Conservation (phyloP, 2,113 vertebrate genomes). For the Chionomys nivalis region DNA sequence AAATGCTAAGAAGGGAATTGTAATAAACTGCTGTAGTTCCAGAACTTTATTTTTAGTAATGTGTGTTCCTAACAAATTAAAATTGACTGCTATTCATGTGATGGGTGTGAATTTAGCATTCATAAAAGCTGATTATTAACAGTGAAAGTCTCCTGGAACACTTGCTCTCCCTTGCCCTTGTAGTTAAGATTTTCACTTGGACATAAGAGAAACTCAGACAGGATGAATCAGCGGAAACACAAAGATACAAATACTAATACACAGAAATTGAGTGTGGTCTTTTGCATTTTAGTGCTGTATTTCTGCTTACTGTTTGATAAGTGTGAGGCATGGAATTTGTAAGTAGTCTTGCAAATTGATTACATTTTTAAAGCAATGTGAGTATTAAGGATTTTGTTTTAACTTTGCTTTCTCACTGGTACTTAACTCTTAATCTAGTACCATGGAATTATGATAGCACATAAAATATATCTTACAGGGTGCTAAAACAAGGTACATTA, state of each 20-base stretch:
- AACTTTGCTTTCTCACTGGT: neutral
- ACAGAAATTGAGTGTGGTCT: neutral
- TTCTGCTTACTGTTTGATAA: slow-evolving; percentile 42
- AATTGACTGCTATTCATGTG: neutral
- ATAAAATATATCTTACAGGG: slow-evolving; percentile 35
- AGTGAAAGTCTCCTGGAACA: neutral
- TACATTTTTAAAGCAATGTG: slow-evolving; percentile 24
- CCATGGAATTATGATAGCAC: slow-evolving; percentile 4
- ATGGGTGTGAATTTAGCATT: slow-evolving; percentile 15
- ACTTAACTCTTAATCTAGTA: slow-evolving; percentile 25
- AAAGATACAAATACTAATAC: too few species aligned
- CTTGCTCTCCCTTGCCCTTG: neutral
- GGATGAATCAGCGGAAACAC: neutral
- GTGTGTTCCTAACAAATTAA: slow-evolving; percentile 15
- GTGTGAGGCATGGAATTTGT: neutral
- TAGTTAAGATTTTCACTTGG: neutral
- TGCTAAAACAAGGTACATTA: slow-evolving; percentile 39
- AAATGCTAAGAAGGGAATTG: neutral
- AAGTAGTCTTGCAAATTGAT: slow-evolving; percentile 37
- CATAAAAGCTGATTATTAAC: slow-evolving; percentile 41
- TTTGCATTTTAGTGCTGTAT: neutral
- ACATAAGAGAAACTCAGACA: neutral
- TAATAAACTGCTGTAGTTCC: neutral
- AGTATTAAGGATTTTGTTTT: slow-evolving; percentile 14
- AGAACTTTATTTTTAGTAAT: neutral